These are phyloP conservation scores for Lates japonicus DNA, from an alignment of 2,797 vertebrate genomes.

Conservation along the genomic window DNA sequence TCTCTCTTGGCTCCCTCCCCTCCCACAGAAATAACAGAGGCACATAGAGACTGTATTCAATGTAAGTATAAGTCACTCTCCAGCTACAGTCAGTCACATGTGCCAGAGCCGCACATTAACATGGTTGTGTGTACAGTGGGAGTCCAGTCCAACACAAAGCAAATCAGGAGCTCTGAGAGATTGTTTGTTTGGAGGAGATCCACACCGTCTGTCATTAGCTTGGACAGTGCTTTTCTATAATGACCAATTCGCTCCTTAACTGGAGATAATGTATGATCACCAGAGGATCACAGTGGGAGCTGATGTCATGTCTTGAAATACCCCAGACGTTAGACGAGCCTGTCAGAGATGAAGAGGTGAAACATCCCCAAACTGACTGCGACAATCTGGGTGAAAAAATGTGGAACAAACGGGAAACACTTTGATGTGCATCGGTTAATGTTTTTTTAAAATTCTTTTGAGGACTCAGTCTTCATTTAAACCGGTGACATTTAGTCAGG, in stretches of 20 bases:
- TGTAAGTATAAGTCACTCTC: slow-evolving; percentile 65
- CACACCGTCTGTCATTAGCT: slow-evolving; percentile 42
- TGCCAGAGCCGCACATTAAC: slow-evolving; percentile 67
- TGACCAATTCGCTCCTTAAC: slow-evolving; percentile 25
- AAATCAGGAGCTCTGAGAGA: slow-evolving; percentile 38
- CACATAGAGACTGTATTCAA: slow-evolving; percentile 80
- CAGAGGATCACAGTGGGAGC: slow-evolving; percentile 8
- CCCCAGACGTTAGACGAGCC: slow-evolving; percentile 16
- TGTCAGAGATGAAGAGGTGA: slow-evolving; percentile 17
- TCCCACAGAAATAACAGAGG: slow-evolving; percentile 78
- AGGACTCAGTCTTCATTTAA: not conserved
- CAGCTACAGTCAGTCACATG: slow-evolving; percentile 56
- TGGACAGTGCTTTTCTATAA: slow-evolving; percentile 33
- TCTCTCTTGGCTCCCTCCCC: slow-evolving; percentile 51
- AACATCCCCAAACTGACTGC: not conserved
- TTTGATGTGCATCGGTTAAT: not conserved
- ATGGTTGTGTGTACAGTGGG: slow-evolving; percentile 48
- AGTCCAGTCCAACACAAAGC: slow-evolving; percentile 62
- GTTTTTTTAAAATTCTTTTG: not conserved
- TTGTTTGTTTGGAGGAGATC: slow-evolving; percentile 57
- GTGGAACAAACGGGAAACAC: not conserved
- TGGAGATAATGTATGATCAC: slow-evolving; percentile 31
- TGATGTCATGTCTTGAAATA: slow-evolving; percentile 54
- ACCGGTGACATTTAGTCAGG: not conserved
- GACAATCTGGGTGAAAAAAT: not conserved